Evolutionary conservation across 2,888 invertebrate species (phyloP).

Genomic region (Hipparchia semele): DNA sequence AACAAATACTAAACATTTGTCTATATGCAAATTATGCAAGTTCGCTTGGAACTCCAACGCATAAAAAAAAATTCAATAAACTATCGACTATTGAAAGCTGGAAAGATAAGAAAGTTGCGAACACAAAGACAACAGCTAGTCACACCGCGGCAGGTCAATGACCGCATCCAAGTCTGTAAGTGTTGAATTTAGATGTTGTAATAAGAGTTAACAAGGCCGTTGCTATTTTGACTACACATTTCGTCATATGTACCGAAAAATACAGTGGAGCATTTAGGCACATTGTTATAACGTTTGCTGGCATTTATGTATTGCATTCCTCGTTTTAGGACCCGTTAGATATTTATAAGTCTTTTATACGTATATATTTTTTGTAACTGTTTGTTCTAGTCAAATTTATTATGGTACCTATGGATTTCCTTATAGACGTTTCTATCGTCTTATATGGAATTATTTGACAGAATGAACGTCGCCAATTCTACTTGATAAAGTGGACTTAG

Average conservation of each 20-base stretch:
- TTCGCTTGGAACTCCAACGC: not conserved
- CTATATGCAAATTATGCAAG: not conserved
- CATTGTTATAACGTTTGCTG: not conserved
- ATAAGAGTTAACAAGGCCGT: constrained; percentile 62
- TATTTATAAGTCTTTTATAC: not conserved
- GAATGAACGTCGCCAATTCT: too few relatives aligned
- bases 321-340: not conserved
- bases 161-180: constrained; percentile 51
- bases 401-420: too few relatives aligned
- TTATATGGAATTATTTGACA: too few relatives aligned
- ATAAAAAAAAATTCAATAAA: constrained; percentile 1
- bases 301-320: not conserved
- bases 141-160: constrained; percentile 52
- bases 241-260: constrained; percentile 32
- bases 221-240: constrained; percentile 43
- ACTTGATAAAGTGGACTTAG: too few relatives aligned
- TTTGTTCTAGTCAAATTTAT: too few relatives aligned
- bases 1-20: too few relatives aligned
- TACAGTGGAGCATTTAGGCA: not conserved
- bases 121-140: constrained; percentile 14
- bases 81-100: constrained; percentile 11
- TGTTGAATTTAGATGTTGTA: constrained; percentile 58
- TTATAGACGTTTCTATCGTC: too few relatives aligned
- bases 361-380: too few relatives aligned
- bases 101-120: constrained; percentile 19